A percentile compares a stretch with the other conserved stretches of the same genome.
Evolutionary conservation across 2,113 vertebrate genomes (phyloP).

Genomic region (Orycteropus afer): DNA sequence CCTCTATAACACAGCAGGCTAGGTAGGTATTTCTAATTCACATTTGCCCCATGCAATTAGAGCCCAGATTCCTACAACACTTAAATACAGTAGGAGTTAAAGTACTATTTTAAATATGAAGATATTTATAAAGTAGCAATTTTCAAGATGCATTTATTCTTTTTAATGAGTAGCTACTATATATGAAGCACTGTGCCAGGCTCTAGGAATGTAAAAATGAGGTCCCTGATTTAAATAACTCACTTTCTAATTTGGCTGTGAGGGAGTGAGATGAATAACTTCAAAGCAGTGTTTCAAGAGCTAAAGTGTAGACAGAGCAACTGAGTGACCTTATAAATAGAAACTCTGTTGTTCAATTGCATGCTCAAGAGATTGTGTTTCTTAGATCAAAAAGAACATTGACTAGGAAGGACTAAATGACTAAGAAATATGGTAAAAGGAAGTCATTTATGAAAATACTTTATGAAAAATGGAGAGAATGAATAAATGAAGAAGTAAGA

Average conservation of each 20-base stretch:
- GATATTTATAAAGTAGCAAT: slow-evolving; percentile 11
- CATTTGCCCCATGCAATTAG: not conserved
- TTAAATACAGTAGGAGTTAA: not conserved
- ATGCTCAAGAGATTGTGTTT: not conserved
- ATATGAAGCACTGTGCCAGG: not conserved
- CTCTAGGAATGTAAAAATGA: not conserved
- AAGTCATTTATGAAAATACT: not conserved
- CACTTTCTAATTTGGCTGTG: not conserved
- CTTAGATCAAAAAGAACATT: not conserved
- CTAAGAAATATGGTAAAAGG: slow-evolving; percentile 19
- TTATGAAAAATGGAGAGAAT: not conserved
- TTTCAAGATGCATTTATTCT: not conserved
- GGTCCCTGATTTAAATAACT: not conserved
- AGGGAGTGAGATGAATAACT: not conserved
- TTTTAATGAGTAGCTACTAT: not conserved
- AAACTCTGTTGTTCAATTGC: not conserved
- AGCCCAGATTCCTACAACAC: not conserved
- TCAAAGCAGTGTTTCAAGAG: not conserved
- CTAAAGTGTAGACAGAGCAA: not conserved
- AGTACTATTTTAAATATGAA: not conserved
- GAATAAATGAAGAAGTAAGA: not conserved
- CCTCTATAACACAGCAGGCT: not conserved
- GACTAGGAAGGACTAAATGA: not conserved
- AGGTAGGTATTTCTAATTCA: not conserved
- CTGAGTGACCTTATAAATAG: not conserved